phyloP scores from a whole-genome alignment of 2,888 invertebrate genomes.

The Vanessa cardui region DNA sequence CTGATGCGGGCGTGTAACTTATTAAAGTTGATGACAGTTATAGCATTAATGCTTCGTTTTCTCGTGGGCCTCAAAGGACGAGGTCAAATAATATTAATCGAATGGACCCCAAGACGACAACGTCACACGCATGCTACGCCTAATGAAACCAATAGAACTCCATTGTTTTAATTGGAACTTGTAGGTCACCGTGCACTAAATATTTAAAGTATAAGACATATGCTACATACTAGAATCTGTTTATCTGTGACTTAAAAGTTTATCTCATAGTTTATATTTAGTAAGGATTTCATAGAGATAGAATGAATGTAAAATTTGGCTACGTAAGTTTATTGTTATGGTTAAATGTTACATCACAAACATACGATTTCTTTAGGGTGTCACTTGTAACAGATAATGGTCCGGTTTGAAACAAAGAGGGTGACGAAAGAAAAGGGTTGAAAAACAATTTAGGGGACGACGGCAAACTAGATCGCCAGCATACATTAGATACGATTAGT shows the following conservation, averaged over 20 bases:
- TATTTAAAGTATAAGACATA: constrained; percentile 10
- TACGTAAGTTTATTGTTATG: background rate
- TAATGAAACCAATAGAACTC: constrained; percentile 72
- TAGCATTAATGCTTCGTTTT: constrained; percentile 66
- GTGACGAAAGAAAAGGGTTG: constrained; percentile 74
- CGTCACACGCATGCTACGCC: constrained; percentile 54
- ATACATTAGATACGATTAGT: constrained; percentile 34
- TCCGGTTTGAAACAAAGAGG: constrained; percentile 61
- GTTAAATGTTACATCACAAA: constrained; percentile 15
- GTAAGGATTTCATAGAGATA: no score
- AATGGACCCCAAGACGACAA: constrained; percentile 57
- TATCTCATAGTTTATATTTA: no score
- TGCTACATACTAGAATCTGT: constrained; percentile 4
- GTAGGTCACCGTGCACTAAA: constrained; percentile 29
- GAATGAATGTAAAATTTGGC: background rate
- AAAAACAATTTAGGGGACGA: constrained; percentile 64
- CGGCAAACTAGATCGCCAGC: constrained; percentile 53
- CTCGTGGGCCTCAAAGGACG: constrained; percentile 70
- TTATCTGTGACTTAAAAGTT: background rate
- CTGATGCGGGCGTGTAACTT: constrained; percentile 76
- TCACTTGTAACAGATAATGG: constrained; percentile 38
- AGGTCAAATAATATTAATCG: constrained; percentile 69
- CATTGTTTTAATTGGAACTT: constrained; percentile 39
- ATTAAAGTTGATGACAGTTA: constrained; percentile 74
- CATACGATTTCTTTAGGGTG: constrained; percentile 25